Percentiles rank a stretch among this genome's conserved stretches.
Conservation (phyloP, 1,140 invertebrate genomes). For the Homarus americanus region DNA sequence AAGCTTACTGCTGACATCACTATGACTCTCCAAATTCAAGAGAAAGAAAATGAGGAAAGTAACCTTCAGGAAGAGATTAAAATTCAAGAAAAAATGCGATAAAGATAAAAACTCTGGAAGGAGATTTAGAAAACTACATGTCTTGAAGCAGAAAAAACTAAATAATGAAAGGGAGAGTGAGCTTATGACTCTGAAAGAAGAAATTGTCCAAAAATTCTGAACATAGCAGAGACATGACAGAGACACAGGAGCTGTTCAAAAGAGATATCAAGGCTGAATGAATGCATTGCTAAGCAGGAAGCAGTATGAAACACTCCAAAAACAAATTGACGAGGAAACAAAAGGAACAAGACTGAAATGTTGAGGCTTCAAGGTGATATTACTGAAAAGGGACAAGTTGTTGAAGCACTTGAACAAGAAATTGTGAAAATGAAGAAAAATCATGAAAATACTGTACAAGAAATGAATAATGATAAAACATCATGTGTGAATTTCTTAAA, state of each 20-base stretch:
- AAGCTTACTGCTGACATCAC: not conserved
- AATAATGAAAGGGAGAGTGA: too few species aligned
- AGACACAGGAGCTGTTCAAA: too few species aligned
- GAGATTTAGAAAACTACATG: not conserved
- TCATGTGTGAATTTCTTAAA: not conserved
- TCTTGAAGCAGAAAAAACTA: constrained; percentile 12
- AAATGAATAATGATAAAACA: not conserved
- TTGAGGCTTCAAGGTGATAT: not conserved
- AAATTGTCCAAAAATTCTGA: not conserved
- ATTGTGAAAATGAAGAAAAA: not conserved
- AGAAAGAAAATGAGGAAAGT: not conserved
- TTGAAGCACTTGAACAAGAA: not conserved
- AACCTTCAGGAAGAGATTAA: not conserved
- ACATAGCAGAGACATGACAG: not conserved
- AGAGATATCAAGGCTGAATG: not conserved
- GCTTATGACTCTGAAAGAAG: not conserved
- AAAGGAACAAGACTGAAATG: not conserved
- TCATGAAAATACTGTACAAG: not conserved
- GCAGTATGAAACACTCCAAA: not conserved
- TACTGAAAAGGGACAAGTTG: not conserved
- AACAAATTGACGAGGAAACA: not conserved
- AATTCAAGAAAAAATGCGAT: not conserved
- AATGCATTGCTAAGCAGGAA: not conserved
- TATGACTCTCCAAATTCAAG: not conserved
- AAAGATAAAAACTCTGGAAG: constrained; percentile 1